These are phyloP conservation scores for Orestias chungarensis DNA, from an alignment of 2,797 vertebrate species.

Conservation along the genomic window DNA sequence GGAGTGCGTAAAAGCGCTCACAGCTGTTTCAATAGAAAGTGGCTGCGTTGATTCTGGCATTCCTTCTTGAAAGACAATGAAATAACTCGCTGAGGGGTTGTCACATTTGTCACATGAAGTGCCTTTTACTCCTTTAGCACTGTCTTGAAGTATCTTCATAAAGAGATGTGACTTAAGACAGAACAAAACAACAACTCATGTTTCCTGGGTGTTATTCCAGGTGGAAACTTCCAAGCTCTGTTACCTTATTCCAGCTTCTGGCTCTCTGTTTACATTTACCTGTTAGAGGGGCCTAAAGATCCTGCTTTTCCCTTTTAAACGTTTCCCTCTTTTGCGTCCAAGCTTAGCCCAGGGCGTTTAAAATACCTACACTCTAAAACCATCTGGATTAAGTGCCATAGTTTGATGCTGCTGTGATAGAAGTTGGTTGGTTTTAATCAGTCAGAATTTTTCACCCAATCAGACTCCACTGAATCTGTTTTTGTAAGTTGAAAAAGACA, in stretches of 20 bases:
- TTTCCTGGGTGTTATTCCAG: not conserved
- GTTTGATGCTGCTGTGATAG: not conserved
- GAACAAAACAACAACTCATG: not conserved
- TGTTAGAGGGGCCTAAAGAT: not conserved
- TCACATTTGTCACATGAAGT: not conserved
- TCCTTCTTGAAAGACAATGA: not conserved
- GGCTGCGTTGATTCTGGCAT: not conserved
- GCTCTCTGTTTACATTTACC: not conserved
- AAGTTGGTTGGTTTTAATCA: too few relatives aligned
- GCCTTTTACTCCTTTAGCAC: not conserved
- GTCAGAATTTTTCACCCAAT: not conserved
- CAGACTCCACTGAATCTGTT: not conserved
- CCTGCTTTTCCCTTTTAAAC: too few relatives aligned
- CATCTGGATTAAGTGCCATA: too few relatives aligned
- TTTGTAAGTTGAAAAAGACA: not conserved
- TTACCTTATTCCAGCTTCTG: not conserved
- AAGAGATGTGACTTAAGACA: too few relatives aligned
- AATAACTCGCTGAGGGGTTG: not conserved
- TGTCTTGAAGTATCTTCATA: not conserved
- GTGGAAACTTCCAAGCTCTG: not conserved
- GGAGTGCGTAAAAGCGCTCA: slow-evolving; percentile 43
- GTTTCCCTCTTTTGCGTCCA: not conserved
- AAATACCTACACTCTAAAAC: not conserved
- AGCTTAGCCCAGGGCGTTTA: too few relatives aligned
- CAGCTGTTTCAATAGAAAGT: not conserved